These are phyloP conservation scores for Bungarus multicinctus DNA, from an alignment of 2,113 vertebrate species.

Conservation along the genomic window DNA sequence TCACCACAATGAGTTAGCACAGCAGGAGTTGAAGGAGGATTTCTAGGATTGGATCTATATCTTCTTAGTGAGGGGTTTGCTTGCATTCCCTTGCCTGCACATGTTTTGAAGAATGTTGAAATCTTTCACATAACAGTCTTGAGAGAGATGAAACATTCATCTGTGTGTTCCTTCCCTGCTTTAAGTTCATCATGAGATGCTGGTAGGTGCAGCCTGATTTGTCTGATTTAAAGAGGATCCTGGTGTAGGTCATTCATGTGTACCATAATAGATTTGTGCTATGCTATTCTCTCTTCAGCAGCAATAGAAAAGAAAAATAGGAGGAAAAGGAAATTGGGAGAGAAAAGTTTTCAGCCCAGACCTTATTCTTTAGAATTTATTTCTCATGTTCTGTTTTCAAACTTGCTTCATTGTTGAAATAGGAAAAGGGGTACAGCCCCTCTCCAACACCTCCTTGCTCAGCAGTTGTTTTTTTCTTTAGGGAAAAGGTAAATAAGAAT, in stretches of 20 bases:
- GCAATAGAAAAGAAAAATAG: neutral
- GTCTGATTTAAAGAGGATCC: neutral
- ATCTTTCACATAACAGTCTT: neutral
- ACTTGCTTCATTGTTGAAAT: neutral
- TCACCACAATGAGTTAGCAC: neutral
- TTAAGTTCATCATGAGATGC: neutral
- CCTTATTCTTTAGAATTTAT: neutral
- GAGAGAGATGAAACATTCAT: neutral
- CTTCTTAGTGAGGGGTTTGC: neutral
- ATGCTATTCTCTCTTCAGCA: neutral
- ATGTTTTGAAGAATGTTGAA: neutral
- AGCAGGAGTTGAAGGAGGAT: neutral
- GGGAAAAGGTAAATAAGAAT: neutral
- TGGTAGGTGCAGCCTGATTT: neutral
- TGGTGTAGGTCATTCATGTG: neutral
- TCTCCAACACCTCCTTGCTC: neutral
- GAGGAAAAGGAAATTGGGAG: neutral
- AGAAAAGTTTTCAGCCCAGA: neutral
- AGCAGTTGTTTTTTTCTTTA: neutral
- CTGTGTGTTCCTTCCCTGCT: neutral
- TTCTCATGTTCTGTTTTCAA: neutral
- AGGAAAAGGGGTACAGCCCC: neutral
- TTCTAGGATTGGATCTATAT: neutral
- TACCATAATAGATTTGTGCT: neutral
- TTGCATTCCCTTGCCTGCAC: neutral